A percentile compares a stretch with the other conserved stretches of the same genome.
Evolutionary conservation across 2,113 vertebrate genomes (phyloP).

Genomic region (Scolopax mira): DNA sequence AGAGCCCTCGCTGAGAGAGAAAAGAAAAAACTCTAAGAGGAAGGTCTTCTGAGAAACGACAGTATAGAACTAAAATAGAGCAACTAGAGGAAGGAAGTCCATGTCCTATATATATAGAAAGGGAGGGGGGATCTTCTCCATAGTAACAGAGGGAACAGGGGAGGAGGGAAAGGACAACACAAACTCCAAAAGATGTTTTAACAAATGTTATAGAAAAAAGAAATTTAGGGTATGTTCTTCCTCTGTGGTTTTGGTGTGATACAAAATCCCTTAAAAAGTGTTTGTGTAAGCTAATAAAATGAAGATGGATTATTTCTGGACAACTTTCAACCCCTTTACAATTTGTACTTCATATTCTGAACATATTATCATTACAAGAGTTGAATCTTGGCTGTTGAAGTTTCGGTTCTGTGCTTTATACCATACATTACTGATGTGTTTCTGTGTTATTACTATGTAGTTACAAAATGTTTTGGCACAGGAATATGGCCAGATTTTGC

Average conservation of each 20-base stretch:
- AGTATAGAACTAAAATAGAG: constrained; percentile 54
- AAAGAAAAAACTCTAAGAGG: constrained; percentile 34
- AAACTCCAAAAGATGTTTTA: background rate
- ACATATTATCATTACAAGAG: background rate
- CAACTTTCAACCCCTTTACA: background rate
- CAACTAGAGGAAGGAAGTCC: constrained; percentile 63
- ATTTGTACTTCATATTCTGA: background rate
- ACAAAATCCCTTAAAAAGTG: background rate
- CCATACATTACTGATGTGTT: fast-evolving
- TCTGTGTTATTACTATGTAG: background rate
- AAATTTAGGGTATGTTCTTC: background rate
- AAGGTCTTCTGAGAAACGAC: constrained; percentile 43
- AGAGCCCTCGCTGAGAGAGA: background rate
- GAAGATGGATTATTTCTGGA: background rate
- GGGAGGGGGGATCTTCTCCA: constrained; percentile 33
- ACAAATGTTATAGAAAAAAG: background rate
- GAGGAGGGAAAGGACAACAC: background rate
- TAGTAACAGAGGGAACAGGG: background rate
- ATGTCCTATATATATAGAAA: constrained; percentile 40
- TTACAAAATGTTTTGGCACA: background rate
- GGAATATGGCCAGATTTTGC: background rate
- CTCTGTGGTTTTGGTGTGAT: background rate
- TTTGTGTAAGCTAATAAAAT: background rate
- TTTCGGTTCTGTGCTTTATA: background rate
- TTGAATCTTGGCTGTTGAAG: background rate